These are phyloP conservation scores for Trachelus iudaicus DNA, from an alignment of 2,888 invertebrate species.

Conservation along the genomic window DNA sequence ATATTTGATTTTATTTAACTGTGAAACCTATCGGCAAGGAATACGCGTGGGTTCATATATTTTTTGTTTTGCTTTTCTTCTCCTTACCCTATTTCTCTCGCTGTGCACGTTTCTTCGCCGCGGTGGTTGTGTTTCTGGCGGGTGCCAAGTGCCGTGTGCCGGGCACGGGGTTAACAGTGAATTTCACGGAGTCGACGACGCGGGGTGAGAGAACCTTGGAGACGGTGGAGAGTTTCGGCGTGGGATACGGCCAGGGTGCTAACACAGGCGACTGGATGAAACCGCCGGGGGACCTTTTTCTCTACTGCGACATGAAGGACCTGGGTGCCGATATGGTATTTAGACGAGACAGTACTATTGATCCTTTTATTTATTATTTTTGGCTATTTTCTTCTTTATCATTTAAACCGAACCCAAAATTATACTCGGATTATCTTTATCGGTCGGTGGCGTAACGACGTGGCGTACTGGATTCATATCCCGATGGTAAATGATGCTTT, in stretches of 20 bases:
- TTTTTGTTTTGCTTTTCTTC: not conserved
- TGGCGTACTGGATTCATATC: too few species aligned
- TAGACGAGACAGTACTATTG: constrained; percentile 42
- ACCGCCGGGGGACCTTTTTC: constrained; percentile 77
- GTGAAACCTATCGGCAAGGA: constrained; percentile 7
- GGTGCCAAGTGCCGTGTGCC: constrained; percentile 24
- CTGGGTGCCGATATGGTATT: constrained; percentile 86
- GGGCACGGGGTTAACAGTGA: constrained; percentile 49
- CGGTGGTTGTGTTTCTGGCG: not conserved
- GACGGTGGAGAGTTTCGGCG: constrained; percentile 64
- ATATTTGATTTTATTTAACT: not conserved
- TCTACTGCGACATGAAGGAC: constrained; percentile 81
- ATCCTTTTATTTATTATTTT: too few species aligned
- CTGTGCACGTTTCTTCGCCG: too few species aligned
- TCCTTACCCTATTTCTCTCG: not conserved
- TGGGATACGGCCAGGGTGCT: constrained; percentile 57
- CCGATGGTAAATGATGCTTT: not conserved
- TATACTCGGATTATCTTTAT: too few species aligned
- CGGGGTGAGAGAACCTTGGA: constrained; percentile 56
- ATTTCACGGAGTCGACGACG: constrained; percentile 55
- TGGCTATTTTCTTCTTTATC: too few species aligned
- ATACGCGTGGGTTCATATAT: constrained; percentile 18
- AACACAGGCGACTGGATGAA: constrained; percentile 70
- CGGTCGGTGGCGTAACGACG: too few species aligned
- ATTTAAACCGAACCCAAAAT: too few species aligned